phyloP scores from a whole-genome alignment of 2,797 vertebrate species.

The Coluber constrictor region DNA sequence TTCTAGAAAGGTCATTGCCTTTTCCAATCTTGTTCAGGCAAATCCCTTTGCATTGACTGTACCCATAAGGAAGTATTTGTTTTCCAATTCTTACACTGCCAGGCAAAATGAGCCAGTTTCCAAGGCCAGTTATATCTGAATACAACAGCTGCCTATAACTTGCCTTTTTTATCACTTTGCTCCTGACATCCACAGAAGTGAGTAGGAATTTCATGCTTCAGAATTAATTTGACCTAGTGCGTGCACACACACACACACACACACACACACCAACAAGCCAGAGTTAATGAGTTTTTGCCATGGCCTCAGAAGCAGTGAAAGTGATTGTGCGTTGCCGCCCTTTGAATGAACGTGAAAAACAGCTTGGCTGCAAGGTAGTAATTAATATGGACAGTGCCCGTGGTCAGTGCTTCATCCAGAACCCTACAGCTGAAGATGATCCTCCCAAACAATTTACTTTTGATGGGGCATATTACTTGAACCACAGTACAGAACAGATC shows the following conservation, averaged over 20 bases:
- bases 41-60: not conserved
- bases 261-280: too few species aligned
- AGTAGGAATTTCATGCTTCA: not conserved
- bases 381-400: constrained; percentile 71
- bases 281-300: constrained; percentile 31
- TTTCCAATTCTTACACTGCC: not conserved
- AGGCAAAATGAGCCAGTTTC: not conserved
- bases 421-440: constrained; percentile 68
- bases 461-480: constrained; percentile 79
- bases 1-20: not conserved
- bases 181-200: not conserved
- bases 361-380: constrained; percentile 71
- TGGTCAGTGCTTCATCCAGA: constrained; percentile 83
- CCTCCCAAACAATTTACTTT: constrained; percentile 89
- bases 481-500: constrained; percentile 84
- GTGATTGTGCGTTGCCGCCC: constrained; percentile 85
- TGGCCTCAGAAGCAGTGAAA: constrained; percentile 83
- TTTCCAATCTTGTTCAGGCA: not conserved
- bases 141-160: not conserved
- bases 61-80: not conserved
- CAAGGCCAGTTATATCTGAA: not conserved
- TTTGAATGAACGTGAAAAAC: constrained; percentile 77
- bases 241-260: fast-evolving
- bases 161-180: not conserved
- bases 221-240: not conserved